These are phyloP conservation scores for Erebia ligea DNA, from an alignment of 2,888 invertebrate species.

Conservation along the genomic window DNA sequence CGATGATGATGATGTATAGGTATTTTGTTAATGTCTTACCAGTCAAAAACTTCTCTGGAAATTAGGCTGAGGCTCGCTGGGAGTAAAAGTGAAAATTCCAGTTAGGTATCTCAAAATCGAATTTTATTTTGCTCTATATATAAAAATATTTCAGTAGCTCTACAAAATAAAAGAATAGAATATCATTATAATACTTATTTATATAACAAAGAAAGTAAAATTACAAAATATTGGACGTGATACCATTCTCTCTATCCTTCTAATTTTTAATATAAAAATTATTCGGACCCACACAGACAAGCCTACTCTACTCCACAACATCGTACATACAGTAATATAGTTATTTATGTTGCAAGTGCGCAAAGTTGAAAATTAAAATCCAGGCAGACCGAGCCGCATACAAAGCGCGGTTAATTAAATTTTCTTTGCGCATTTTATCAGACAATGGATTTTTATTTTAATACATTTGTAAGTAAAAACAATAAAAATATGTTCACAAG, in stretches of 20 bases:
- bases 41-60: not conserved
- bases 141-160: conserved; percentile 73
- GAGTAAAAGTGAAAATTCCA: conserved; percentile 27
- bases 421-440: too few species aligned
- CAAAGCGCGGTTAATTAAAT: too few species aligned
- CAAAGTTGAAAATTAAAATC: too few species aligned
- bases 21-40: too few species aligned
- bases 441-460: too few species aligned
- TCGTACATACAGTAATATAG: conserved; percentile 46
- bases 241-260: conserved; percentile 69
- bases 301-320: conserved; percentile 44
- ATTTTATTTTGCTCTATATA: conserved; percentile 75
- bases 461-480: too few species aligned
- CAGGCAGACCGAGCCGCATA: too few species aligned
- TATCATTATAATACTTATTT: conserved; percentile 78
- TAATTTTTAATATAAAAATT: conserved; percentile 83
- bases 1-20: too few species aligned
- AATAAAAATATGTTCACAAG: too few species aligned
- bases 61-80: too few species aligned
- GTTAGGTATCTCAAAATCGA: conserved; percentile 66
- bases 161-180: conserved; percentile 76
- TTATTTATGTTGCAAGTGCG: too few species aligned
- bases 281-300: conserved; percentile 64
- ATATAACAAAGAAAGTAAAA: conserved; percentile 62
- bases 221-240: conserved; percentile 72